Conservation (phyloP, 2,797 vertebrate genomes). For the Anguilla megastoma region DNA sequence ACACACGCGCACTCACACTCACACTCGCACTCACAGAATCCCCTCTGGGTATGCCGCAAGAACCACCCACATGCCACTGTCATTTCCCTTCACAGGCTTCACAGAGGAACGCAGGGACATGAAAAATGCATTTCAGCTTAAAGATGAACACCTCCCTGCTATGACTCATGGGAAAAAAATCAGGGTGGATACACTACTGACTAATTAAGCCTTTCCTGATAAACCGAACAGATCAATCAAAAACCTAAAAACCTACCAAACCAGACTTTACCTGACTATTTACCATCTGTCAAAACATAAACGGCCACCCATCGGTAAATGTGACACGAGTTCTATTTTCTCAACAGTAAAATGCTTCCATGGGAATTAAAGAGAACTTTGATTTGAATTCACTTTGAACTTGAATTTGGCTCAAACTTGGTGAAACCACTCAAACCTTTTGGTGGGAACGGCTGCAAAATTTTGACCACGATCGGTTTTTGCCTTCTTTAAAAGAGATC, state of each 20-base stretch:
- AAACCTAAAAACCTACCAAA: not conserved
- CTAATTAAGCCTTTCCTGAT: not conserved
- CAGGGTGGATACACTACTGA: not conserved
- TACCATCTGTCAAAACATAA: not conserved
- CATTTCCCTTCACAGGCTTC: not conserved
- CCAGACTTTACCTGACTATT: not conserved
- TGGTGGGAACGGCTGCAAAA: not conserved
- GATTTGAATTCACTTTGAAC: no score
- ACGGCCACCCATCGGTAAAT: not conserved
- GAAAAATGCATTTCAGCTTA: not conserved
- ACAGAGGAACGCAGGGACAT: not conserved
- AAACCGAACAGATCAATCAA: not conserved
- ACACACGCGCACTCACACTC: not conserved
- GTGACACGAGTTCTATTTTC: not conserved
- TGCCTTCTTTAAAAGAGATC: not conserved
- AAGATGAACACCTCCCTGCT: not conserved
- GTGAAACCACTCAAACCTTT: not conserved
- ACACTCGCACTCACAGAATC: not conserved
- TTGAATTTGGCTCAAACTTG: not conserved
- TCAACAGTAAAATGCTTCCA: not conserved
- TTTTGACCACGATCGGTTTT: not conserved
- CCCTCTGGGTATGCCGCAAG: not conserved
- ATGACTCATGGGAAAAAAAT: not conserved
- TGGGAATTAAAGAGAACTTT: not conserved
- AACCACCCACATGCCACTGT: not conserved